A percentile compares a stretch with the other conserved stretches of the same genome.
Conservation (phyloP, 2,113 vertebrate genomes). For the Shinisaurus crocodilurus region DNA sequence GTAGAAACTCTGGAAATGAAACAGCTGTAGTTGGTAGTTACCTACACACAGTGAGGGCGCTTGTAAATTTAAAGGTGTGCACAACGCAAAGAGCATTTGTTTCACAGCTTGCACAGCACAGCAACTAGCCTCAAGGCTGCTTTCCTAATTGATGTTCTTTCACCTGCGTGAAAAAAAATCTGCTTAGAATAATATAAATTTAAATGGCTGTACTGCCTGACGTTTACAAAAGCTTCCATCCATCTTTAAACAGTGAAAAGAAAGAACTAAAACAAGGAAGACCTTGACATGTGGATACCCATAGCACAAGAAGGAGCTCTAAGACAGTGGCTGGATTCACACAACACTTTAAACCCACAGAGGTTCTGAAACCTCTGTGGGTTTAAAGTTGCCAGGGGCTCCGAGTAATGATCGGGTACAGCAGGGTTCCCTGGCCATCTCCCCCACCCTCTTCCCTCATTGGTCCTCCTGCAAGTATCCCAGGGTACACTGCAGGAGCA, state of each 20-base stretch:
- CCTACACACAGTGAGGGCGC: conserved; percentile 22
- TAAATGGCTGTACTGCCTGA: conserved; percentile 22
- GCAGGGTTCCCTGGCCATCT: too few species aligned
- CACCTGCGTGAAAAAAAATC: conserved; percentile 14
- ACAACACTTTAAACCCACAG: too few species aligned
- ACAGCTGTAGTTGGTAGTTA: neutral
- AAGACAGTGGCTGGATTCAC: neutral
- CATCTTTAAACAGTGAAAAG: conserved; percentile 25
- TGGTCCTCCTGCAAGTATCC: too few species aligned
- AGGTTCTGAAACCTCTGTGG: too few species aligned
- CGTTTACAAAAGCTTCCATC: conserved; percentile 28
- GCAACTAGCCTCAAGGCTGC: conserved; percentile 29
- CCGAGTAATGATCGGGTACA: too few species aligned
- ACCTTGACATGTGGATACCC: neutral
- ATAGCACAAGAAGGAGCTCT: neutral
- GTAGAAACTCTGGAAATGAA: neutral
- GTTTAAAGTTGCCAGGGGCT: too few species aligned
- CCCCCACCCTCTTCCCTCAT: too few species aligned
- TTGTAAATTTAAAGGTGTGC: neutral
- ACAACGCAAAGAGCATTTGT: conserved; percentile 11
- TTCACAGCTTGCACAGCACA: conserved; percentile 7
- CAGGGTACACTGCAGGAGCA: too few species aligned
- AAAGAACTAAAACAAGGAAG: neutral
- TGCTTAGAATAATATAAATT: conserved; percentile 6
- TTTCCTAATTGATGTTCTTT: conserved; percentile 17